Evolutionary conservation across 2,888 invertebrate species (phyloP), one percentile per base, ranked within the genome.

Genomic region (Drosophila tripunctata): DNA sequence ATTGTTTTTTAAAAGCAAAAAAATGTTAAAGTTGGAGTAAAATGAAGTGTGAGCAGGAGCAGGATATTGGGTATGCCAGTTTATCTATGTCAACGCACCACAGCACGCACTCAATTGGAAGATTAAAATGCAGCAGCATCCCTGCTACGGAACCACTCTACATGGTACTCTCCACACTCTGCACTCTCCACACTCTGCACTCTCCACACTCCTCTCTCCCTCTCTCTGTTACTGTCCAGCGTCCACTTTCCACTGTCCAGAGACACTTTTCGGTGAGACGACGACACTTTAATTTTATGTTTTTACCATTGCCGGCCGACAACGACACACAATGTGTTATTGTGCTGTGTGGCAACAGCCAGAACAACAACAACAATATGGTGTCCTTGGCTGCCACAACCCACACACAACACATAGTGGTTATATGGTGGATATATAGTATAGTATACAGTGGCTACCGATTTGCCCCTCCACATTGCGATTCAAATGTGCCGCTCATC

Each of bases 1-100:
- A 84, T 84, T 84, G 84, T 81, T 83, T 83, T 86, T 86, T 85
- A 83, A 83, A 78, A 75, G 78, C 75, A 82, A 79, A 76, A 79
- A 76, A 78, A 83, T 79, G 79, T 76, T 84, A 8, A 33, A 40
- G 15, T 27, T 27, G 27, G 0, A 27, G 10, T 51, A 21, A 35
- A 19, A 38, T 36, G 64, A 50, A 74, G 56, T 56, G 71, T 62
- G 64, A 66, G 67, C 58, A 45, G 51, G n/a, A 31, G 15, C 77
- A 70, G 78, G 72, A 67, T 72, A 72, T n/a, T 58, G 58, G 35
- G 27, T 24, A 36, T 54, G 83, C 58, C 85, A 80, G 75, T 84
- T 78, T 80, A 84, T 84, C 86, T 86, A 80, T 86, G 84, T 86
- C 84, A 83, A 70, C 67, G 55, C 65, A 62, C 67, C 50, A 69